Percentiles rank a stretch among this genome's conserved stretches.
Conservation (phyloP, 1,140 invertebrate species). For the Cotesia vestalis region DNA sequence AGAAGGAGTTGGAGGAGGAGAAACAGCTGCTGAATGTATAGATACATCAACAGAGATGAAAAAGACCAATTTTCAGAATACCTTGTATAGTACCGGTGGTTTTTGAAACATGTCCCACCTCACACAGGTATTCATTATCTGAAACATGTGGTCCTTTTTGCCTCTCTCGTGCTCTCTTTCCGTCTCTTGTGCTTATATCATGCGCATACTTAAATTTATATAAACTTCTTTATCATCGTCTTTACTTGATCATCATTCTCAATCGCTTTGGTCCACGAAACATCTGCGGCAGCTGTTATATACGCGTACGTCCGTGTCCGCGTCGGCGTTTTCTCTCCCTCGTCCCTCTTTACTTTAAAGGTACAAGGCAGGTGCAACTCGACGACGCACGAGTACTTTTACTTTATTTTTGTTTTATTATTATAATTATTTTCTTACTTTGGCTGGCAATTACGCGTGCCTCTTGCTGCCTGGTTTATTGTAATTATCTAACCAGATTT, state of each 20-base stretch:
- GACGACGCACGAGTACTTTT: constrained; percentile 19
- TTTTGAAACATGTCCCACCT: constrained; percentile 59
- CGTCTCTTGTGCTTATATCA: not conserved
- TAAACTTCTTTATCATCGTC: constrained; percentile 7
- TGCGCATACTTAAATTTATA: not conserved
- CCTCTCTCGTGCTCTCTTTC: constrained; percentile 3
- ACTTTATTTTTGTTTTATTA: constrained; percentile 20
- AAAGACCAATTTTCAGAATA: constrained; percentile 43
- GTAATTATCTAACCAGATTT: constrained; percentile 21
- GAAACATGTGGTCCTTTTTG: constrained; percentile 48
- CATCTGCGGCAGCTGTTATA: constrained; percentile 65
- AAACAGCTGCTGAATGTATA: constrained; percentile 8
- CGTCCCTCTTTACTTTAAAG: constrained; percentile 13
- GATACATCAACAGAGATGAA: constrained; percentile 26
- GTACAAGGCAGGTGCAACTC: constrained; percentile 40
- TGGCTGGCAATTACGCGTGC: constrained; percentile 62
- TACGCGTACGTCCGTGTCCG: constrained; percentile 43
- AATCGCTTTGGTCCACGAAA: constrained; percentile 49
- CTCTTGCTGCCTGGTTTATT: constrained; percentile 54
- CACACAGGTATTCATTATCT: constrained; percentile 58
- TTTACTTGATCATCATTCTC: constrained; percentile 22
- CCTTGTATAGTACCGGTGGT: constrained; percentile 36
- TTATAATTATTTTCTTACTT: constrained; percentile 34
- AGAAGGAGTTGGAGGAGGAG: not conserved
- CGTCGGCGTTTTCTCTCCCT: constrained; percentile 35